Conservation (phyloP, 2,888 invertebrate genomes). For the Ceraclea dissimilis region DNA sequence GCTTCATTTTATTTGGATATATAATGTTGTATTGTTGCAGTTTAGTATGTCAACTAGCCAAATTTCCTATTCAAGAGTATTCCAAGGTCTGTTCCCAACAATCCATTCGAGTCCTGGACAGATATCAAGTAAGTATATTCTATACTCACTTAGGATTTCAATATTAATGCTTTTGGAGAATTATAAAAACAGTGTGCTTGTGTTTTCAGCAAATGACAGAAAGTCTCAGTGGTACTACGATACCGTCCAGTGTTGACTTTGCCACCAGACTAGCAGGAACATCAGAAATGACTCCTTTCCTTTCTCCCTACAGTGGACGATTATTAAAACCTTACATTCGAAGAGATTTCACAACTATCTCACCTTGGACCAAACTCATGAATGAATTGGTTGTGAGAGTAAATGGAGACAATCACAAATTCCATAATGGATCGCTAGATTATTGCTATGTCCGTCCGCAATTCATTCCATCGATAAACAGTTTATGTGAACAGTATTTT, state of each 20-base stretch:
- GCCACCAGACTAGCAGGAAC: constrained; percentile 48
- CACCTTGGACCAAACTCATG: constrained; percentile 65
- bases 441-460: constrained; percentile 83
- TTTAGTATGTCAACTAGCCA: constrained; percentile 18
- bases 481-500: constrained; percentile 73
- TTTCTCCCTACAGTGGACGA: constrained; percentile 64
- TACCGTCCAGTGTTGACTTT: constrained; percentile 35
- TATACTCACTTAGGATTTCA: background rate
- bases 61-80: constrained; percentile 20
- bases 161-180: background rate
- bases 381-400: constrained; percentile 53
- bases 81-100: constrained; percentile 4
- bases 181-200: background rate
- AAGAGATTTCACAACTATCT: constrained; percentile 56
- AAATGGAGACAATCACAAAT: constrained; percentile 37
- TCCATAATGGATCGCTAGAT: constrained; percentile 60
- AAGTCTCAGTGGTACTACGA: constrained; percentile 30
- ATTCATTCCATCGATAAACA: constrained; percentile 82
- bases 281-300: constrained; percentile 48
- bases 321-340: constrained; percentile 78
- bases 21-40: constrained; percentile 6
- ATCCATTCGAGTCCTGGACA: constrained; percentile 36
- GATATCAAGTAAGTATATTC: constrained; percentile 35
- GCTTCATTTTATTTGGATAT: too few species aligned
- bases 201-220: constrained; percentile 14